A percentile compares a stretch with the other conserved stretches of the same genome.
phyloP scores from a whole-genome alignment of 2,113 vertebrate genomes.

The Caretta caretta region DNA sequence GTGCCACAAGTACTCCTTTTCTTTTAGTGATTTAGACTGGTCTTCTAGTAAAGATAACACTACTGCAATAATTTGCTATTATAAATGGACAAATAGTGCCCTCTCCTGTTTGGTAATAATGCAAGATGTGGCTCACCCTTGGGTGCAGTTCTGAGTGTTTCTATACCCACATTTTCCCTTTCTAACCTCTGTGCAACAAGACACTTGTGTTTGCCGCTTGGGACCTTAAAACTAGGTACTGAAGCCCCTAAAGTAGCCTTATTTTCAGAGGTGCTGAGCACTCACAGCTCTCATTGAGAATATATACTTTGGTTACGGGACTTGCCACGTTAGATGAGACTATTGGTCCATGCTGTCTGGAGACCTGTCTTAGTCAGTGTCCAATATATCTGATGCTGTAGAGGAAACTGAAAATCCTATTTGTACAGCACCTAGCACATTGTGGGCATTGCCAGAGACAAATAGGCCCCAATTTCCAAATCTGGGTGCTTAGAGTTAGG shows the following conservation, averaged over 20 bases:
- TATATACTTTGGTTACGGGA: not conserved
- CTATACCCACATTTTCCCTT: not conserved
- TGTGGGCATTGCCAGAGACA: not conserved
- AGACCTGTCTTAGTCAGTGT: not conserved
- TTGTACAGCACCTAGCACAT: not conserved
- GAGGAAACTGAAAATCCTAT: constrained; percentile 62
- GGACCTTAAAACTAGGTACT: not conserved
- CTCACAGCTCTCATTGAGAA: not conserved
- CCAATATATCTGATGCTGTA: not conserved
- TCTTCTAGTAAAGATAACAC: not conserved
- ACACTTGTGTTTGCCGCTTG: not conserved
- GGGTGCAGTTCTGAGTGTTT: not conserved
- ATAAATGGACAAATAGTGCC: not conserved
- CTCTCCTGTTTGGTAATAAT: not conserved
- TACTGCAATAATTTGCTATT: not conserved
- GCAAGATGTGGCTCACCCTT: not conserved
- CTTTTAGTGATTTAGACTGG: not conserved
- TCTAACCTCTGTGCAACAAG: not conserved
- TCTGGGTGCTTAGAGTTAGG: not conserved
- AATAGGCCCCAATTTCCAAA: not conserved
- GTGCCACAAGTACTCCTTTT: too few relatives aligned
- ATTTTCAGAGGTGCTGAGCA: constrained; percentile 7
- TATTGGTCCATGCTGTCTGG: not conserved
- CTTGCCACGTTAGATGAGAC: not conserved
- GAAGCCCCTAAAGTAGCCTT: not conserved